Evolutionary conservation across 2,113 vertebrate species (phyloP), one percentile per base, ranked within the genome.

Genomic region (Lethenteron reissneri): DNA sequence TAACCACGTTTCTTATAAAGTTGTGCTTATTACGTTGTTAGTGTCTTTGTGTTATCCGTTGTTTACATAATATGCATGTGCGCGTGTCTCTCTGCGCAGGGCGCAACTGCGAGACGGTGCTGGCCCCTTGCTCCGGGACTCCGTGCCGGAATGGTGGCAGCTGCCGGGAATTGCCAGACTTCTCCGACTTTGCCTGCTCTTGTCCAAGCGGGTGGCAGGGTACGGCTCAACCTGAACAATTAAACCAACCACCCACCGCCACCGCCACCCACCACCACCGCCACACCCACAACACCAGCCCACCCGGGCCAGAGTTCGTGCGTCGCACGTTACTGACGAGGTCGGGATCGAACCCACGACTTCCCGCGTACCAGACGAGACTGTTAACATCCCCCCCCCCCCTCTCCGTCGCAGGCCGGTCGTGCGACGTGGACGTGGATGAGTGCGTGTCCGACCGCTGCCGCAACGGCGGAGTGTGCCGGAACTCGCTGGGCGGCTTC

Each of bases 101-200:
- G 15, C 82, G 75, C 58, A 86, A 83, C 71, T 94, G 89, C 74
- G 84, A 86, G 62, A 83, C 83, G 11, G 79, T 85, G 75, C 81
- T 84, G 70, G 83, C 82, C 3, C 84, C 86, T 41, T 94, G 88
- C 58, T 78, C 80, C 4, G 85, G 84, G 2, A 86, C 86, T 74
- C n/a, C n/a, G n/a, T n/a, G n/a, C n/a, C n/a, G n/a, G n/a, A 68
- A 68, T 68, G 64, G 64, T n/a, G 64, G n/a, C n/a, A n/a, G n/a
- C 25, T 68, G 64, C 25, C 64, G 64, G n/a, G 64, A 68, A 73
- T 71, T 56, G 72, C 62, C 73, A 19, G 72, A 21, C 2, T 71
- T 41, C 70, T 21, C 41, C n/a, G 19, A 11, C 62, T 70, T 56
- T 8, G 12, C 12, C 4, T 11, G 11, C 9, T 21, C 12, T 10